Evolutionary conservation across 2,113 vertebrate genomes (phyloP), one percentile per base, ranked within the genome.

Genomic region (Actinemys pallida): DNA sequence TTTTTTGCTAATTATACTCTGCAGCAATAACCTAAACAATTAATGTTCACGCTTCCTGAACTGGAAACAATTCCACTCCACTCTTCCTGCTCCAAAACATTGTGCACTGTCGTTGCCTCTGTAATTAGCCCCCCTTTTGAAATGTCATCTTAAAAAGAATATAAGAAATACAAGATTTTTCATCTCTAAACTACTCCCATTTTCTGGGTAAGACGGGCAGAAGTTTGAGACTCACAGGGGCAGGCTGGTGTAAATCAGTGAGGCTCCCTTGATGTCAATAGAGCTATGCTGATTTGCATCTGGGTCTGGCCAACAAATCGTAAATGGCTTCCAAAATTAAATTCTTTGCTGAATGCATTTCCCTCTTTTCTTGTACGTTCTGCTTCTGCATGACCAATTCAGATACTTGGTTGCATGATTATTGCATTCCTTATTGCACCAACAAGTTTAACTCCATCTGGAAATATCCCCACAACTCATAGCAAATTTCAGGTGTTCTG

Each of bases 401-500:
- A 42, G 76, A 14, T 6, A 35, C 8, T 25, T 42, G 6, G 27
- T 47, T 49, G 8, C 0, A 13, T 31, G 24, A 19, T 24, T 6
- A n/a, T 1, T 20, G 35, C 5, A 10, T 81, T 27, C 39, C 3
- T 31, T 54, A 57, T 84, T 1, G 1, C 39, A 42, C 3, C 1
- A 27, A 50, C n/a, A 35, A 16, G 35, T 24, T 52, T 57, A 42
- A 42, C 3, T 3, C 17, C 16, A 4, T 31, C 1, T 24, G 11
- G 52, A n/a, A 45, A 7, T 1, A 1, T 31, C 53, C 53, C 45
- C 59, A 1, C 13, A 39, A 24, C n/a, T 54, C 7, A 27, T 8
- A 27, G 24, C 29, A 2, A 0, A 47, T 22, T 49, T 47, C 19
- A 62, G 76, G 25, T 49, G 4, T n/a, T 24, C 1, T 1, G 1